Conservation (phyloP, 2,113 vertebrate species). For the Cheirogaleus medius region DNA sequence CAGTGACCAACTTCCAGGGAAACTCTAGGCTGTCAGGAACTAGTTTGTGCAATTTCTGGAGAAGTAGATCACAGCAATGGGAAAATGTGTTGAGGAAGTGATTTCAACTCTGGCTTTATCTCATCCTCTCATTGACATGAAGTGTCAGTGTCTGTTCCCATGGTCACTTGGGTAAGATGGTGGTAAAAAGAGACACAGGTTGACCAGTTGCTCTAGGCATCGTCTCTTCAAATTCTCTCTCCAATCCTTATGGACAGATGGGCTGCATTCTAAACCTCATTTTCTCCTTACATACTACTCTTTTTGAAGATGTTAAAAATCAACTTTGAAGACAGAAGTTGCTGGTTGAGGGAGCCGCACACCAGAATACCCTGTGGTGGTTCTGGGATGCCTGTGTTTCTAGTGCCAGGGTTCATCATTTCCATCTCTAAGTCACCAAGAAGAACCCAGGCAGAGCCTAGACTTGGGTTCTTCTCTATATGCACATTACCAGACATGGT, state of each 20-base stretch:
- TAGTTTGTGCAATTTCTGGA: not conserved
- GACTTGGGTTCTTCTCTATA: accelerated
- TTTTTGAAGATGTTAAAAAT: not conserved
- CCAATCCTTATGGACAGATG: accelerated
- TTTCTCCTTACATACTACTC: not conserved
- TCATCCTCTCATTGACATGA: not conserved
- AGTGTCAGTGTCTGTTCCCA: not conserved
- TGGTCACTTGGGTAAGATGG: not conserved
- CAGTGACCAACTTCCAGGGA: not conserved
- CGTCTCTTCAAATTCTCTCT: not conserved
- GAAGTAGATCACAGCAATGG: not conserved
- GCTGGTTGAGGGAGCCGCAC: not conserved
- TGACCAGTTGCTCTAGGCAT: not conserved
- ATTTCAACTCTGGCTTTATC: not conserved
- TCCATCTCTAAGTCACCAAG: not conserved
- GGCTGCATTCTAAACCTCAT: not conserved
- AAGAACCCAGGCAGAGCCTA: too few relatives aligned
- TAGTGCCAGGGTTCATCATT: not conserved
- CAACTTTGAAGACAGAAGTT: not conserved
- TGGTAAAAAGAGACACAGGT: not conserved
- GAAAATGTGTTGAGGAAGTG: not conserved
- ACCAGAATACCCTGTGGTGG: accelerated
- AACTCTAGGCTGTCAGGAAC: not conserved
- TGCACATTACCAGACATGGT: not conserved
- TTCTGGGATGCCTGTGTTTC: not conserved